Evolutionary conservation across 2,113 vertebrate genomes (phyloP).

Genomic region (Phalacrocorax aristotelis): DNA sequence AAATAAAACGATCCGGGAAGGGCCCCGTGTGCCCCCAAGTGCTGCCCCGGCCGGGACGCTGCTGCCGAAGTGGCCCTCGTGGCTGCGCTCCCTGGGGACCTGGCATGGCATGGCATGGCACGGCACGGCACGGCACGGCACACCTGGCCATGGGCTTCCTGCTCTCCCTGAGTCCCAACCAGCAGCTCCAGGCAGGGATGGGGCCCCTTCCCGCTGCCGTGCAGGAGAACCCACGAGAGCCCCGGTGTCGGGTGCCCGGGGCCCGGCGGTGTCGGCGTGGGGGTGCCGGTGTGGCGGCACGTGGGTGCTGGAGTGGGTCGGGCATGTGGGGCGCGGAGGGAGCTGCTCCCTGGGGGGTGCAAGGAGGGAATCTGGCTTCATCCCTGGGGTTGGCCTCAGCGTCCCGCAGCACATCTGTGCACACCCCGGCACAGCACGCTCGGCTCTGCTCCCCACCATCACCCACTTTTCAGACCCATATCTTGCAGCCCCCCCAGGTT

Average conservation of each 20-base stretch:
- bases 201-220: background rate
- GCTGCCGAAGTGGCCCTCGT: rapidly evolving
- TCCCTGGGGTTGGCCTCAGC: background rate
- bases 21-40: background rate
- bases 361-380: background rate
- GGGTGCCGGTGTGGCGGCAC: background rate
- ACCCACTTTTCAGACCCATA: background rate
- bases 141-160: background rate
- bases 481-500: background rate
- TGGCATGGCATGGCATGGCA: rapidly evolving
- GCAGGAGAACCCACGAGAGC: background rate
- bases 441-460: background rate
- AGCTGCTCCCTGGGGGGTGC: background rate
- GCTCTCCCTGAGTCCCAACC: background rate
- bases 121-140: rapidly evolving
- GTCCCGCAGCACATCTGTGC: rapidly evolving
- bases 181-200: background rate
- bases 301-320: background rate
- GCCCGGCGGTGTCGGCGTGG: background rate
- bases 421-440: too few species aligned
- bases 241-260: too few species aligned
- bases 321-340: background rate
- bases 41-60: background rate
- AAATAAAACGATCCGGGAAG: background rate
- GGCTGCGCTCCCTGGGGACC: background rate